Evolutionary conservation across 2,797 vertebrate genomes (phyloP), one percentile per base, ranked within the genome.

Genomic region (Graptemys geographica): DNA sequence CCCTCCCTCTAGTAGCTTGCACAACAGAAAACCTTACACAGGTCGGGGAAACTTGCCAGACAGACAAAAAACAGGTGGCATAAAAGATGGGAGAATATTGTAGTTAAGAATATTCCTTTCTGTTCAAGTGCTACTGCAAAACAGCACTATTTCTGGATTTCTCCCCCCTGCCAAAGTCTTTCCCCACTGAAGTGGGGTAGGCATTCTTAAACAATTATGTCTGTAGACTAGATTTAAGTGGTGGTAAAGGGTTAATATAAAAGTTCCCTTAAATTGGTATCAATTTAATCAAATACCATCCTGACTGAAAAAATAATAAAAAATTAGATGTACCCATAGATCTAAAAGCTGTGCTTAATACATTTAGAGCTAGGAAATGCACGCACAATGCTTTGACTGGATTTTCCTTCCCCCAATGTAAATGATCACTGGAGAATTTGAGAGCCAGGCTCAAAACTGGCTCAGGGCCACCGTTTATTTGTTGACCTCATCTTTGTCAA

Each of bases 41-140:
- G 41, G 31, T n/a, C 33, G 9, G 56, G 41, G 62, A 90, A 89
- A 74, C 41, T 81, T 18, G 69, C 69, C 52, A 83, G 49, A n/a
- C n/a, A 88, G 41, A 11, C 52, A 53, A 37, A n/a, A 5, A 85
- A 74, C 0, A 0, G 0, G 74, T 31, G 83, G 31, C 8, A 1
- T 85, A 41, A 65, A 92, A 87, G 6, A 23, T 11, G 5, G 80
- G 79, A 72, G 2, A 23, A 80, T 53, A 53, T 59, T 47, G 52
- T 83, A 59, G 52, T 21, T 9, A 25, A 27, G 25, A 59, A 83
- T 11, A 37, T 79, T 83, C 11, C 28, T 81, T 33, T 79, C 37
- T 53, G 31, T 33, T 90, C n/a, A 52, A 81, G 11, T n/a, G 41
- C 8, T 85, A 84, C 16, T 79, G 41, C 55, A 79, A 78, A 72